Evolutionary conservation across 2,113 vertebrate genomes (phyloP).

Genomic region (Ifrita kowaldi): DNA sequence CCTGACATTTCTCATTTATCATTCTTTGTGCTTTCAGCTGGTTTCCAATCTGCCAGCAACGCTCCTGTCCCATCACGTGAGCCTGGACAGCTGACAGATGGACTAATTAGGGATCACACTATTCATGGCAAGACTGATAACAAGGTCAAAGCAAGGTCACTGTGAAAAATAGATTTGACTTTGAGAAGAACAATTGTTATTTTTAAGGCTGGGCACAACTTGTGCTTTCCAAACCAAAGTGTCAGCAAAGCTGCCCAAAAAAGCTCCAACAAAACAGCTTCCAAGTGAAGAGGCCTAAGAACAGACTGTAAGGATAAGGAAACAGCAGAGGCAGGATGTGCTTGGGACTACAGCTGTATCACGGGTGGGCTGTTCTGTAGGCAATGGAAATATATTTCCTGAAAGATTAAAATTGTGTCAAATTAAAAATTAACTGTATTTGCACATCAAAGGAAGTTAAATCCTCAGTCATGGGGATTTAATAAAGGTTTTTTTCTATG

Average conservation of each 20-base stretch:
- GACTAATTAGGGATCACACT: not conserved
- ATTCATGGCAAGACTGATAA: not conserved
- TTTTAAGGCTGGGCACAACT: not conserved
- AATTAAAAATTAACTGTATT: not conserved
- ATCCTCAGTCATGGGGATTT: not conserved
- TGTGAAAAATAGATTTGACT: not conserved
- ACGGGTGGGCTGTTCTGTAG: not conserved
- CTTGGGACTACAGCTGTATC: not conserved
- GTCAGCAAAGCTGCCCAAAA: not conserved
- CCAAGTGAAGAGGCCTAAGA: not conserved
- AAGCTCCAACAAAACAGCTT: not conserved
- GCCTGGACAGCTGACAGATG: constrained; percentile 15
- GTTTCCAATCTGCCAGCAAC: not conserved
- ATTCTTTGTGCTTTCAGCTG: not conserved
- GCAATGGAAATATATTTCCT: not conserved
- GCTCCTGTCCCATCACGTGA: not conserved
- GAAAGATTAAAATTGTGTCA: not conserved
- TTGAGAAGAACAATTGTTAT: not conserved
- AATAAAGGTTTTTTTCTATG: not conserved
- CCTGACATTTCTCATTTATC: not conserved
- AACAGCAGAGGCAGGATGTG: not conserved
- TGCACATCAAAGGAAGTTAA: not conserved
- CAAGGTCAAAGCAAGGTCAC: not conserved
- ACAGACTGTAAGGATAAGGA: not conserved
- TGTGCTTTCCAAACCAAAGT: not conserved